A percentile compares a stretch with the other conserved stretches of the same genome.
These are phyloP conservation scores for Enhydra lutris DNA, from an alignment of 2,113 vertebrate genomes.

Conservation along the genomic window DNA sequence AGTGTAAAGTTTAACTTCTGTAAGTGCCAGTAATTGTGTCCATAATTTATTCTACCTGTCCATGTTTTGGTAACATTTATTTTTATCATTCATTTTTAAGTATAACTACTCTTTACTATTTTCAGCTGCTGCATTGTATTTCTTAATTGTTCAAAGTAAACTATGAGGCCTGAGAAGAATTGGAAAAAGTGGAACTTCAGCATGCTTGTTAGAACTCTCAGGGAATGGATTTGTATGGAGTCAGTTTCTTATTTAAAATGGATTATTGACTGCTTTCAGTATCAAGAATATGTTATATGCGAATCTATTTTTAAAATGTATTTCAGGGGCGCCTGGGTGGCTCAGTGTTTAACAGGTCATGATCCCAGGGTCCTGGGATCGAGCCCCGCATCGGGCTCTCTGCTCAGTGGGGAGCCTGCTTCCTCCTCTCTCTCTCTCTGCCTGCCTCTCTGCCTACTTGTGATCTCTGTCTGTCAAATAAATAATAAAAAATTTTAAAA, in stretches of 20 bases:
- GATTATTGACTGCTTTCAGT: not conserved
- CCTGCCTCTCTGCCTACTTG: no score
- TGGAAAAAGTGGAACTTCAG: not conserved
- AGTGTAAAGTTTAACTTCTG: not conserved
- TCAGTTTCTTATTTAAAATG: not conserved
- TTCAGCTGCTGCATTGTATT: not conserved
- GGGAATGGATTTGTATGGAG: not conserved
- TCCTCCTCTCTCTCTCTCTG: no score
- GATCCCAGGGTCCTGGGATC: no score
- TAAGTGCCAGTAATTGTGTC: not conserved
- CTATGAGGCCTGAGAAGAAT: not conserved
- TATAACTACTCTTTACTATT: not conserved
- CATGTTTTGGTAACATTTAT: not conserved
- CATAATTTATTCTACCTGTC: not conserved
- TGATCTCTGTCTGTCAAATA: no score
- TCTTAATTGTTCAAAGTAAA: slow-evolving; percentile 14
- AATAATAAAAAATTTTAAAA: not conserved
- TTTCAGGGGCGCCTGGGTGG: no score
- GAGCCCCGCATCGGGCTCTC: no score
- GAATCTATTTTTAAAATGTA: no score
- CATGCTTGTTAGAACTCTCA: not conserved
- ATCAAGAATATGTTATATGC: no score
- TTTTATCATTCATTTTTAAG: not conserved
- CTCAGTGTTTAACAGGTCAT: no score
- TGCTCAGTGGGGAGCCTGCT: no score